phyloP scores from a whole-genome alignment of 2,888 invertebrate genomes.

The Peribatodes rhomboidaria region DNA sequence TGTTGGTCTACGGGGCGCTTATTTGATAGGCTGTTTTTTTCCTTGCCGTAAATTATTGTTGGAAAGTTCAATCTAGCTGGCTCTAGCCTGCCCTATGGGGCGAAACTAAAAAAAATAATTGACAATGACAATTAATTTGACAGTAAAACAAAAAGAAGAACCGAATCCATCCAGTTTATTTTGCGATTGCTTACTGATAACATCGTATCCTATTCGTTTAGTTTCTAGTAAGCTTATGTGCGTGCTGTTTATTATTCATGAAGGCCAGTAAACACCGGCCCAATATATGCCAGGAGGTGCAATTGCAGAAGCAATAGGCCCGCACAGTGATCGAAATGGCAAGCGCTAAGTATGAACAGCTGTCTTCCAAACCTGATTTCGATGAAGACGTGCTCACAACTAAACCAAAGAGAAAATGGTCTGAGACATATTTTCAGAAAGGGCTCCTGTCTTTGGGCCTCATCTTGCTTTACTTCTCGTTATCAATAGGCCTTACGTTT shows the following conservation, averaged over 20 bases:
- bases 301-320: constrained; percentile 49
- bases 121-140: too few species aligned
- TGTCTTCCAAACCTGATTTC: constrained; percentile 73
- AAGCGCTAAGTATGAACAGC: constrained; percentile 81
- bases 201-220: background rate
- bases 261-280: background rate
- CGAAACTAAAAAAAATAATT: too few species aligned
- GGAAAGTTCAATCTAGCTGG: too few species aligned
- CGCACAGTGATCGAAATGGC: constrained; percentile 67
- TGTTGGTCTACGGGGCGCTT: too few species aligned
- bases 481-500: constrained; percentile 98
- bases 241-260: constrained; percentile 3
- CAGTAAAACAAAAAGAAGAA: too few species aligned
- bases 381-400: constrained; percentile 75
- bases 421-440: constrained; percentile 75
- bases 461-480: constrained; percentile 94
- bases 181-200: background rate
- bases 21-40: too few species aligned
- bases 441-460: constrained; percentile 80
- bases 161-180: background rate
- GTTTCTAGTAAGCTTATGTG: background rate
- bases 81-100: too few species aligned
- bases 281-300: constrained; percentile 65
- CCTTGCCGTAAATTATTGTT: too few species aligned
- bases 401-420: constrained; percentile 73